Conservation (phyloP, 2,888 invertebrate genomes). For the Folsomia manolachei region DNA sequence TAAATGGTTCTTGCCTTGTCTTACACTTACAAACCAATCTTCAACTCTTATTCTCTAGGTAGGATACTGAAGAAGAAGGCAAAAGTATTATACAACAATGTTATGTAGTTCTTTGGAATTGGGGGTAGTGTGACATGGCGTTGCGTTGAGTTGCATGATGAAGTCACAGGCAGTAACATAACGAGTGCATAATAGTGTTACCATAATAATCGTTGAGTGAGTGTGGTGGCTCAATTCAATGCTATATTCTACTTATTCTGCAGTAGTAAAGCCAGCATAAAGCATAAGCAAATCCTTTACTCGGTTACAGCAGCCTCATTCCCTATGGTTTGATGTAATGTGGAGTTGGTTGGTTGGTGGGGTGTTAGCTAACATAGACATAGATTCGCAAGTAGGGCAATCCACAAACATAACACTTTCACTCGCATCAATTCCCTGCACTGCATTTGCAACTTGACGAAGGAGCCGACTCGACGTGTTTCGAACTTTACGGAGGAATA, state of each 20-base stretch:
- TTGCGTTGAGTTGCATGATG: neutral
- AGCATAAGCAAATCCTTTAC: neutral
- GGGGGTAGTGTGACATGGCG: conserved; percentile 1
- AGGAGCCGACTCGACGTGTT: conserved; percentile 38
- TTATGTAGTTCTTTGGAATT: conserved; percentile 19
- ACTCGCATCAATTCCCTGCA: conserved; percentile 44
- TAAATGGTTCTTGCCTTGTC: no score
- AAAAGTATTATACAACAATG: conserved; percentile 17
- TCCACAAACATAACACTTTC: conserved; percentile 50
- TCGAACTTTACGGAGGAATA: no score
- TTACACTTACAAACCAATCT: no score
- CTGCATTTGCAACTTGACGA: conserved; percentile 43
- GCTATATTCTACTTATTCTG: conserved; percentile 14
- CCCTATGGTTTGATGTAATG: conserved; percentile 7
- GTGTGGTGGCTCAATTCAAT: conserved; percentile 25
- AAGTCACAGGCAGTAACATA: conserved; percentile 7
- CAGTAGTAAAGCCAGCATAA: conserved; percentile 18
- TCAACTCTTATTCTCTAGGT: no score
- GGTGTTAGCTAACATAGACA: conserved; percentile 46
- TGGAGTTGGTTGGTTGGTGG: conserved; percentile 22
- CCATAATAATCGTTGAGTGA: neutral
- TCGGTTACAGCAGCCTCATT: neutral
- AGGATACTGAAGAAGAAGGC: neutral
- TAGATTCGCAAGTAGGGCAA: conserved; percentile 49
- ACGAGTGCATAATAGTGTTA: conserved; percentile 16